Evolutionary conservation across 2,888 invertebrate species (phyloP), one percentile per base, ranked within the genome.

Genomic region (Ceratothoa steindachneri): DNA sequence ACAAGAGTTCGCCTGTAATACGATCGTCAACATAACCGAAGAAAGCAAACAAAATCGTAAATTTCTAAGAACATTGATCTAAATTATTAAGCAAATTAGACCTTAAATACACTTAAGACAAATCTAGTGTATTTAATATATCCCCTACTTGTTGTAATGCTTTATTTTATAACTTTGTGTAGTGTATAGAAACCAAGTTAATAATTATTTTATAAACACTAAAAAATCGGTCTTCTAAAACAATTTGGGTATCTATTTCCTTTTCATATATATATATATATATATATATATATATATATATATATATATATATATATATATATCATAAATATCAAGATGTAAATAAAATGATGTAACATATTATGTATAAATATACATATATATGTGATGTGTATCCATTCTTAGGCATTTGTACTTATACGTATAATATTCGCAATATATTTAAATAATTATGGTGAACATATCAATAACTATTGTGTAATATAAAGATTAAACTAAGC

Each of bases 311-410:
- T 12, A 19, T 7, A 7, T 19, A 7, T 55, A 55, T 55, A 55
- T 55, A 55, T 55, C 5, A 55, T 55, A 55, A 55, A 55, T 60
- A 60, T 60, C 19, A 12, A 22, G 12, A 22, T 60, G 27, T 60
- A 60, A 24, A 60, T 41, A 41, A 15, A 41, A 41, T 41, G 5
- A 41, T 15, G 15, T 41, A 41, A 41, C 15, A 41, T 41, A 5
- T 41, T 60, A 60, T 60, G 24, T 60, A 60, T 60, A 60, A 22
- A 60, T 60, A 60, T 60, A 60, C 24, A 60, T 60, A 60, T 24
- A 60, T 24, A 60, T 22, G 24, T 15, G 27, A 12, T 60, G 12
- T 24, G 27, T 60, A 60, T 60, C 19, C 27, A 60, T 60, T 24
- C 27, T 22, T 60, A 60, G 19, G 27, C 27, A 60, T 60, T 24